Conservation (phyloP, 2,888 invertebrate genomes). For the Choreutis nemorana region DNA sequence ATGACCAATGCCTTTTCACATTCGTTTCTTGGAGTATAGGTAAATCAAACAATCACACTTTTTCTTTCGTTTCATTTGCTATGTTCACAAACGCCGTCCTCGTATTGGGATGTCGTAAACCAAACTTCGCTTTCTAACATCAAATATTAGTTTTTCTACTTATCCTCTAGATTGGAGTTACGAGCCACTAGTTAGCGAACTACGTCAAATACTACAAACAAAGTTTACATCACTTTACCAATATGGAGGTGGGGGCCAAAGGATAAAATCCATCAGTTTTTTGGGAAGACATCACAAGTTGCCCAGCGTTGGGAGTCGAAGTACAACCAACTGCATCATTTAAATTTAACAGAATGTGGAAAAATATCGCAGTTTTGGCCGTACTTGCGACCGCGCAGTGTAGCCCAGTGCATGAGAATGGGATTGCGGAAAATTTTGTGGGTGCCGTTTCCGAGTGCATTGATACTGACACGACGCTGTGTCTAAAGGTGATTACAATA, state of each 20-base stretch:
- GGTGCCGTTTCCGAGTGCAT: slow-evolving; percentile 65
- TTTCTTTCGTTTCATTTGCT: slow-evolving; percentile 62
- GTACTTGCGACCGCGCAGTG: slow-evolving; percentile 42
- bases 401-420: slow-evolving; percentile 43
- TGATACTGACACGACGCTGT: slow-evolving; percentile 64
- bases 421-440: slow-evolving; percentile 49
- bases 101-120: slow-evolving; percentile 41
- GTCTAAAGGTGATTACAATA: slow-evolving; percentile 64
- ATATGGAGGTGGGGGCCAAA: slow-evolving; percentile 42
- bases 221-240: slow-evolving; percentile 42
- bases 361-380: slow-evolving; percentile 37
- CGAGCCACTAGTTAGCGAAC: slow-evolving; percentile 42
- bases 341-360: slow-evolving; percentile 36
- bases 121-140: slow-evolving; percentile 61
- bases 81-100: slow-evolving; percentile 33
- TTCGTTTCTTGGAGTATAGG: too few species aligned
- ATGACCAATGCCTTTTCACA: too few species aligned
- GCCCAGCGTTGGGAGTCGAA: slow-evolving; percentile 39
- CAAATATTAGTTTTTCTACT: slow-evolving; percentile 64
- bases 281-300: slow-evolving; percentile 54
- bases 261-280: slow-evolving; percentile 60
- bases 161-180: slow-evolving; percentile 40
- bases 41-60: slow-evolving; percentile 61
- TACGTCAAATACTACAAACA: slow-evolving; percentile 41
- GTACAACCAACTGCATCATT: slow-evolving; percentile 23